Base-by-base conservation (phyloP, 2,797 vertebrate species). In the Telmatherina bonti region DNA sequence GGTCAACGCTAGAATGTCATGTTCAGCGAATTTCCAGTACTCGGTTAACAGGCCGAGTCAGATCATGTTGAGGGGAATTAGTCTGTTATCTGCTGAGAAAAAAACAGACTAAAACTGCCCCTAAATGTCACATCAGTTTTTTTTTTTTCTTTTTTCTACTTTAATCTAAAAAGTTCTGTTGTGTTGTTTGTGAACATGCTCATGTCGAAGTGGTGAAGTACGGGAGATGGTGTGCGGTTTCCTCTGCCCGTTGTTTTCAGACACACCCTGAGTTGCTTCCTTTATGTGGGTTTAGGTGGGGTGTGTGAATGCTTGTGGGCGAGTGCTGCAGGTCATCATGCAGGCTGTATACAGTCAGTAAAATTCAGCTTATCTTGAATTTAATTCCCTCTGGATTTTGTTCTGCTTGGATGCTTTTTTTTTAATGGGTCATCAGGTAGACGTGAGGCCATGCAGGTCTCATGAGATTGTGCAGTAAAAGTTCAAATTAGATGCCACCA, bases 181-280 rank as follows among this genome's bases (percentile, higher is more conserved):
- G 13, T 59, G 47, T 10, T 72, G 72, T 83, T 68, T 84, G 49
- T 65, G 59, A 62, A 59, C 41, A 60, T 53, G 91, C 49, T 57
- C 31, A 68, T 63, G 67, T 82, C 53, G 59, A 59, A 60, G 36
- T 78, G 80, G 75, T 82, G 63, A 76, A 77, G 64, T 91, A 91
- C 47, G 90, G 90, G 45, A 20, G 45, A 47, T 47, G 45, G 45
- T 47, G 67, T 92, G 93, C 41, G 89, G 91, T 93, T 89, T 88
- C 70, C 85, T 69, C 84, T 74, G 70, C 60, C 71, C 82, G 70
- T 83, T 85, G 86, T 82, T 88, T 67, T 55, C 73, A 85, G 82
- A 79, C 86, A 87, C 90, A 88, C 88, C 90, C 88, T 57, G 41
- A 70, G 76, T 72, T 67, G 81, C 81, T 88, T 90, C 87, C 87